Evolutionary conservation across 2,888 invertebrate genomes (phyloP).

Genomic region (Prosopocoilus inquinatus): DNA sequence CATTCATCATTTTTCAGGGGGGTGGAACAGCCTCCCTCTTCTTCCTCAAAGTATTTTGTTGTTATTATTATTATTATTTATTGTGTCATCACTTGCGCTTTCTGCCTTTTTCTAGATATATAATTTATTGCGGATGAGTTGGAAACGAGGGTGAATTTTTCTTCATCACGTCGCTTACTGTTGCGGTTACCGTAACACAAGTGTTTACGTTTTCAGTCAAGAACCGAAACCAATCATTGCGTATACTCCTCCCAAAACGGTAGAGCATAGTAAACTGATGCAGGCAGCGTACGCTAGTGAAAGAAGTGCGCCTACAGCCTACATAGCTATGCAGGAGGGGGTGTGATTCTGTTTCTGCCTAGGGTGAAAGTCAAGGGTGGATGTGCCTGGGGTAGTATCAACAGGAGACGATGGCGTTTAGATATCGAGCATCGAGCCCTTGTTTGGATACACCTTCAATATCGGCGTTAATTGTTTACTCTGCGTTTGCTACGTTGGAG

Average conservation of each 20-base stretch:
- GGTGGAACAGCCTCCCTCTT: too few relatives aligned
- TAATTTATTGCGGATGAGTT: too few relatives aligned
- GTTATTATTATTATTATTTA: too few relatives aligned
- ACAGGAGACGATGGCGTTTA: constrained; percentile 2
- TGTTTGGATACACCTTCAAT: not conserved
- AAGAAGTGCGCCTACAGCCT: constrained; percentile 22
- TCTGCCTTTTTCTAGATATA: too few relatives aligned
- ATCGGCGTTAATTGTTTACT: too few relatives aligned
- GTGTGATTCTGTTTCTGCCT: constrained; percentile 13
- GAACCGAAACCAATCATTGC: not conserved
- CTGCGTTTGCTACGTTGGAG: too few relatives aligned
- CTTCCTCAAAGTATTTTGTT: too few relatives aligned
- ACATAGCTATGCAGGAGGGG: constrained; percentile 24
- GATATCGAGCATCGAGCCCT: not conserved
- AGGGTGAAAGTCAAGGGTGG: constrained; percentile 19
- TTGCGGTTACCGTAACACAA: not conserved
- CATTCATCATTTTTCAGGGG: too few relatives aligned
- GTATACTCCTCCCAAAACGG: constrained; percentile 3
- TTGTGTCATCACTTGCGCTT: too few relatives aligned
- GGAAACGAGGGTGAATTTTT: too few relatives aligned
- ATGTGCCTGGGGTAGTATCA: constrained; percentile 19
- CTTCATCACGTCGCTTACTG: too few relatives aligned
- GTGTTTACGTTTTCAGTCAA: not conserved
- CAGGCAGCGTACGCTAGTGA: constrained; percentile 16
- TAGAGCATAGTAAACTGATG: constrained; percentile 1